These are phyloP conservation scores for Discoglossus pictus DNA, from an alignment of 2,797 vertebrate species.

Conservation along the genomic window DNA sequence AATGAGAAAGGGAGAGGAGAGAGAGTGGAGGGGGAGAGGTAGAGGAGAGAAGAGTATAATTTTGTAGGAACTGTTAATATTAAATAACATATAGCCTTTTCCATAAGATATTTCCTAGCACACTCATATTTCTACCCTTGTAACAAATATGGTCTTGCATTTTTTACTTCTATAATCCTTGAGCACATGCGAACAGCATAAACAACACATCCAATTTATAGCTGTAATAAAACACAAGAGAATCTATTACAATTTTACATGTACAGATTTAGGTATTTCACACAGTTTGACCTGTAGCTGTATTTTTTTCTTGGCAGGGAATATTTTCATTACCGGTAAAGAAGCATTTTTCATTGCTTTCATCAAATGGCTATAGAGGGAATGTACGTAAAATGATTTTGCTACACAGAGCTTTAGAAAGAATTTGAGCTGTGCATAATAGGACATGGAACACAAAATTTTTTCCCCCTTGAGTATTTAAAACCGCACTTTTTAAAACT, in stretches of 20 bases:
- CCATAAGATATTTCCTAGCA: too few species aligned
- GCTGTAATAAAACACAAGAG: background rate
- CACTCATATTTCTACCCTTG: background rate
- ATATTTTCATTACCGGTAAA: slow-evolving; percentile 5
- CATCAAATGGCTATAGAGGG: slow-evolving; percentile 9
- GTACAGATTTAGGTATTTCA: slow-evolving; percentile 7
- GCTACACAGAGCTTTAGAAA: too few species aligned
- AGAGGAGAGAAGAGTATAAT: too few species aligned
- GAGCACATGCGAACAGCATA: slow-evolving; percentile 12
- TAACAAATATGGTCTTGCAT: slow-evolving; percentile 5
- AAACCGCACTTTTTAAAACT: too few species aligned
- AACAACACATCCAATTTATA: slow-evolving; percentile 30
- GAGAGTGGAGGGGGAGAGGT: too few species aligned
- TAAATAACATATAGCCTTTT: too few species aligned
- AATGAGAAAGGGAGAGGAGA: too few species aligned
- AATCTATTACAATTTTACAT: background rate
- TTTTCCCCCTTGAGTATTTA: too few species aligned
- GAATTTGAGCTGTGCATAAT: too few species aligned
- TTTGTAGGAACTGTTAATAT: too few species aligned
- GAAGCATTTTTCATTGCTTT: slow-evolving; percentile 12
- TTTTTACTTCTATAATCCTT: slow-evolving; percentile 24
- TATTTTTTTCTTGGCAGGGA: slow-evolving; percentile 1
- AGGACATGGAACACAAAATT: too few species aligned
- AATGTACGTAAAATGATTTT: background rate
- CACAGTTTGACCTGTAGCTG: slow-evolving; percentile 4